These are phyloP conservation scores for Drosophila prosaltans DNA, from an alignment of 1,140 invertebrate species.

Conservation along the genomic window DNA sequence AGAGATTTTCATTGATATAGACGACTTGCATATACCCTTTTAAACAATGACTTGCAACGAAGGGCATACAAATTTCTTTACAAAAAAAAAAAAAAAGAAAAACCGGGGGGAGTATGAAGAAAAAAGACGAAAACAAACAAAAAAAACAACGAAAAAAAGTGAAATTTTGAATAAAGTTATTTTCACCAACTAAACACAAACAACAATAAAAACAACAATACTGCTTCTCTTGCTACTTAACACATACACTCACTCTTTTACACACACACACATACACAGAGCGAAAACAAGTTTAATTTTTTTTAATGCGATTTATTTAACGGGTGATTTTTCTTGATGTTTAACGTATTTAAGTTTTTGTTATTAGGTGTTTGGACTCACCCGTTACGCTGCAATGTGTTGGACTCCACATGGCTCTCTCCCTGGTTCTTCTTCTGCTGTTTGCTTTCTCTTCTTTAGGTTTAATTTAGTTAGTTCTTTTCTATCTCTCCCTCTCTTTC, in stretches of 20 bases:
- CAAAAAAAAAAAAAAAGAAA: not conserved
- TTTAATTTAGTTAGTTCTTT: conserved; percentile 3
- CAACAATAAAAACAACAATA: conserved; percentile 39
- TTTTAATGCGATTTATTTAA: conserved; percentile 63
- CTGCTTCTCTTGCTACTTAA: conserved; percentile 42
- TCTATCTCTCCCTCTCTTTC: not conserved
- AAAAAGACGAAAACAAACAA: not conserved
- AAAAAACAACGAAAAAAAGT: conserved; percentile 43
- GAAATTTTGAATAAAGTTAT: conserved; percentile 61
- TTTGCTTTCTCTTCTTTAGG: conserved; percentile 11
- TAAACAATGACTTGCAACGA: not conserved
- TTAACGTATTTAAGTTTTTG: not conserved
- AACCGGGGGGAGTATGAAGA: not conserved
- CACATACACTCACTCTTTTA: conserved; percentile 8
- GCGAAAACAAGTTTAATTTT: conserved; percentile 58
- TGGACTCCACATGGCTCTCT: conserved; percentile 72
- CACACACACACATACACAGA: conserved; percentile 25
- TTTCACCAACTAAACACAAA: conserved; percentile 17
- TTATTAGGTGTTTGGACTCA: conserved; percentile 40
- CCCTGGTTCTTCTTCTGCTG: conserved; percentile 28
- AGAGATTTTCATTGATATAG: no score
- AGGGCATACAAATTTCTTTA: not conserved
- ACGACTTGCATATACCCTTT: no score
- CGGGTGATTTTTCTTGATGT: conserved; percentile 32
- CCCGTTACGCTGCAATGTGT: conserved; percentile 77